phyloP scores from a whole-genome alignment of 2,888 invertebrate genomes.

The Drosophila colorata region DNA sequence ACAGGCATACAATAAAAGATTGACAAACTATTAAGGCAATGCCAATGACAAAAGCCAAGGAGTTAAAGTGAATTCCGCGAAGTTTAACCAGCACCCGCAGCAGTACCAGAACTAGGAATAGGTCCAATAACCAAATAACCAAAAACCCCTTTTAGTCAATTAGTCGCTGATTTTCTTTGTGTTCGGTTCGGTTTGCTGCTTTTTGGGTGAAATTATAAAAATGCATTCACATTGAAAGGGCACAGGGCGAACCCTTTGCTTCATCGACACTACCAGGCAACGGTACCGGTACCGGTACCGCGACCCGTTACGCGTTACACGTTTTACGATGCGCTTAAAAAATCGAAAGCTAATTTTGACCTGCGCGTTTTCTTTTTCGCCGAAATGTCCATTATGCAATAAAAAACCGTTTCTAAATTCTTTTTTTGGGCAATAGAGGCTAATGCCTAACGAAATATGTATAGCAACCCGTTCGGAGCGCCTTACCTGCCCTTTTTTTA shows the following conservation, averaged over 20 bases:
- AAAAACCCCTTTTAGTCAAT: constrained; percentile 78
- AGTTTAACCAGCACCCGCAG: constrained; percentile 2
- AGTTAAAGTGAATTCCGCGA: constrained; percentile 49
- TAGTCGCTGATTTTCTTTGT: constrained; percentile 78
- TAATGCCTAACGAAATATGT: constrained; percentile 26
- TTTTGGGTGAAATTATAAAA: constrained; percentile 59
- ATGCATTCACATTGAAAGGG: constrained; percentile 50
- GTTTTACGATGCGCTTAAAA: constrained; percentile 38
- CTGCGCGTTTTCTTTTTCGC: constrained; percentile 44
- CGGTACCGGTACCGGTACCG: not conserved
- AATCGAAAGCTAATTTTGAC: constrained; percentile 12
- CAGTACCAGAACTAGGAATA: constrained; percentile 11
- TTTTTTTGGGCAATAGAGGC: constrained; percentile 59
- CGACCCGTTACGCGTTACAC: too few species aligned
- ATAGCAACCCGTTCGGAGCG: constrained; percentile 61
- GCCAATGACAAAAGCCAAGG: constrained; percentile 41
- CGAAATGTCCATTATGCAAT: constrained; percentile 76
- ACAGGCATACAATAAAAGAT: constrained; percentile 28
- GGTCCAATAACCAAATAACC: not conserved
- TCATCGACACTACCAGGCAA: constrained; percentile 4
- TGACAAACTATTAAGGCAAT: constrained; percentile 30
- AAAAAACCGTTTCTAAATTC: constrained; percentile 43
- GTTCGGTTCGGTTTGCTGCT: constrained; percentile 17
- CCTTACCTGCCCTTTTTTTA: constrained; percentile 50
- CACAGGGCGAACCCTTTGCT: constrained; percentile 46